phyloP scores from a whole-genome alignment of 2,113 vertebrate species.

The Phoenicopterus ruber region DNA sequence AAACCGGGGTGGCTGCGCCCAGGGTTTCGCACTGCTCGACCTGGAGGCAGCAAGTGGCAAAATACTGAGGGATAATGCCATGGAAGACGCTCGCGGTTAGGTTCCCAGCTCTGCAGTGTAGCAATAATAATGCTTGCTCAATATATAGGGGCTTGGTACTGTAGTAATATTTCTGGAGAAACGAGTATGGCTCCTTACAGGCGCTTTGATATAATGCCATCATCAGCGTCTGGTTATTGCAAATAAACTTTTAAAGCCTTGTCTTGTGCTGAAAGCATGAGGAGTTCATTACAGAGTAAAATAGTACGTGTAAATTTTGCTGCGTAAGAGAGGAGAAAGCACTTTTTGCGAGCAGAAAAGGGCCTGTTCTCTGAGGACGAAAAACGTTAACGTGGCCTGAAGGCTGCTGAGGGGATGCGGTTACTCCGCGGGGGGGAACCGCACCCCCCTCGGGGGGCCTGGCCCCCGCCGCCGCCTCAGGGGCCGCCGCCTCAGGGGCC shows the following conservation, averaged over 20 bases:
- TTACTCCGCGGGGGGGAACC: too few species aligned
- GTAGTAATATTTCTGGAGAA: neutral
- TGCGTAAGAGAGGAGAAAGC: neutral
- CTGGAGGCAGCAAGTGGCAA: neutral
- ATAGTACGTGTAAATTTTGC: rapidly evolving
- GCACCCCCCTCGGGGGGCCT: neutral
- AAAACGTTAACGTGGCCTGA: neutral
- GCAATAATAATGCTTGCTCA: neutral
- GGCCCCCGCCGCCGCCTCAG: neutral
- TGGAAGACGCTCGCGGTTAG: rapidly evolving
- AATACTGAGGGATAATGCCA: too few species aligned
- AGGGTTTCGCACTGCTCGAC: neutral
- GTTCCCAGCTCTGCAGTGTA: neutral
- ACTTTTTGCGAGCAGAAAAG: neutral
- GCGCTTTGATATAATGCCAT: neutral
- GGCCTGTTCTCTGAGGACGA: neutral
- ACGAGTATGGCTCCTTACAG: neutral
- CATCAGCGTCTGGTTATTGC: neutral
- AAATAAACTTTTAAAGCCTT: neutral
- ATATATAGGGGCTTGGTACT: neutral
- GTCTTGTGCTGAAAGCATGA: neutral
- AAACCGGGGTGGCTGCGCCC: neutral
- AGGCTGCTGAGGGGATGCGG: rapidly evolving
- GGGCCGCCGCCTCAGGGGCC: neutral
- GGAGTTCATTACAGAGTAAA: neutral